A percentile compares a stretch with the other conserved stretches of the same genome.
phyloP scores from a whole-genome alignment of 92 coral and sea anemone species.

The Muricea muricata region DNA sequence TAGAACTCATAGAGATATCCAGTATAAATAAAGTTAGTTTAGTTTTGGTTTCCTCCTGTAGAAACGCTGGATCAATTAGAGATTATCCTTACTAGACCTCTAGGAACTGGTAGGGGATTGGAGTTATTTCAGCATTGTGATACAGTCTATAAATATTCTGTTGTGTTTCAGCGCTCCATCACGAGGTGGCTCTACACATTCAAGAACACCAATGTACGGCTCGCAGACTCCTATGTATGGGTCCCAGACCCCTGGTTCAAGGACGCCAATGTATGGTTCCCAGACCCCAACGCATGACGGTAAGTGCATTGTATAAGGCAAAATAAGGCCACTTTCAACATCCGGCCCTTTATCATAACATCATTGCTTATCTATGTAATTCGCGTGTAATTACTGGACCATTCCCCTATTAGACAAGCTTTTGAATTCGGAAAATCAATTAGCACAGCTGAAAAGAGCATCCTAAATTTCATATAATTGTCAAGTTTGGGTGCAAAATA shows the following conservation, averaged over 20 bases:
- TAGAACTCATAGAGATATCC: conserved; percentile 1
- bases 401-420: no score
- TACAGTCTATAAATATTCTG: not conserved
- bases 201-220: conserved; percentile 94
- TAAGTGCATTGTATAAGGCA: conserved; percentile 37
- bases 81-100: not conserved
- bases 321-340: no score
- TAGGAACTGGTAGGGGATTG: no score
- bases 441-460: no score
- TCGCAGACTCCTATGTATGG: conserved; percentile 99
- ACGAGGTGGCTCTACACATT: conserved; percentile 73
- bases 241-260: conserved; percentile 98
- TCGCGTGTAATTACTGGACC: no score
- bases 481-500: no score
- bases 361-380: no score
- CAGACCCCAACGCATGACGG: conserved; percentile 99
- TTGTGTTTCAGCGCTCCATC: conserved; percentile 76
- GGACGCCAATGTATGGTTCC: conserved; percentile 99
- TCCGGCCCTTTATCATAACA: no score
- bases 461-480: no score
- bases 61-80: no score
- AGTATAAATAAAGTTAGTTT: not conserved
- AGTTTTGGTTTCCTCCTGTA: not conserved
- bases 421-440: no score
- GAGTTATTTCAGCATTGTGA: no score